A percentile compares a stretch with the other conserved stretches of the same genome.
Conservation (phyloP, 1,140 invertebrate genomes). For the Zaprionus tsacasi region DNA sequence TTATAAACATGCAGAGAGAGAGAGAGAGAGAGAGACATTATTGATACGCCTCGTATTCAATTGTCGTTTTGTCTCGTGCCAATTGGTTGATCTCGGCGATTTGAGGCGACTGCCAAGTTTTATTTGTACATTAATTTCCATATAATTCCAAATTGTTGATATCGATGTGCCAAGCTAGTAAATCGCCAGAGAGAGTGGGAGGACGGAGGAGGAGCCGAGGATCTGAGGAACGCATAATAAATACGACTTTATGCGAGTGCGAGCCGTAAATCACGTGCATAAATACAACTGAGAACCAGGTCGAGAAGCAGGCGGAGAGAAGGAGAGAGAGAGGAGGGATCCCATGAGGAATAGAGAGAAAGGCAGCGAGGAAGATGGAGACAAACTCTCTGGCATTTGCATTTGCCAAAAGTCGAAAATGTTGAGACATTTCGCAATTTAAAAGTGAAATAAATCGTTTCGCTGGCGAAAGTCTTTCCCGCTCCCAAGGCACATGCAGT, state of each 20-base stretch:
- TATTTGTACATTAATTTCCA: conserved; percentile 70
- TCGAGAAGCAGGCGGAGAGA: neutral
- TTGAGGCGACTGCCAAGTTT: conserved; percentile 48
- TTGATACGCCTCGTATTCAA: conserved; percentile 27
- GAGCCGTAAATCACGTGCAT: conserved; percentile 56
- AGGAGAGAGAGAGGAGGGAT: too few relatives aligned
- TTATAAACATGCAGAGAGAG: neutral
- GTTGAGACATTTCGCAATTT: conserved; percentile 71
- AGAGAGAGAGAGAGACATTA: neutral
- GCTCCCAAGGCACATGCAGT: conserved; percentile 10
- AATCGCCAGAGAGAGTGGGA: conserved; percentile 16
- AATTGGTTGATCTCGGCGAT: conserved; percentile 39
- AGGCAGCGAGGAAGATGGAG: conserved; percentile 5
- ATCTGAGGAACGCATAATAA: conserved; percentile 38
- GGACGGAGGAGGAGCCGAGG: neutral
- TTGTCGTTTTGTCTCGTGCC: conserved; percentile 38
- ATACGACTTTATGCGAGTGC: conserved; percentile 26
- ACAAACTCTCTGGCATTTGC: conserved; percentile 8
- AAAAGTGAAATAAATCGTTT: conserved; percentile 72
- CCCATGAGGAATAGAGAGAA: neutral
- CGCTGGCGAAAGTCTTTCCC: neutral
- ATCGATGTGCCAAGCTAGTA: conserved; percentile 57
- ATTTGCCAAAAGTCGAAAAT: conserved; percentile 49
- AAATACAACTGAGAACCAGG: conserved; percentile 45
- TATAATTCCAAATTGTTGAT: conserved; percentile 45